Percentiles rank a stretch among this genome's conserved stretches.
Conservation (phyloP, 2,113 vertebrate genomes). For the Hymenochirus boettgeri region DNA sequence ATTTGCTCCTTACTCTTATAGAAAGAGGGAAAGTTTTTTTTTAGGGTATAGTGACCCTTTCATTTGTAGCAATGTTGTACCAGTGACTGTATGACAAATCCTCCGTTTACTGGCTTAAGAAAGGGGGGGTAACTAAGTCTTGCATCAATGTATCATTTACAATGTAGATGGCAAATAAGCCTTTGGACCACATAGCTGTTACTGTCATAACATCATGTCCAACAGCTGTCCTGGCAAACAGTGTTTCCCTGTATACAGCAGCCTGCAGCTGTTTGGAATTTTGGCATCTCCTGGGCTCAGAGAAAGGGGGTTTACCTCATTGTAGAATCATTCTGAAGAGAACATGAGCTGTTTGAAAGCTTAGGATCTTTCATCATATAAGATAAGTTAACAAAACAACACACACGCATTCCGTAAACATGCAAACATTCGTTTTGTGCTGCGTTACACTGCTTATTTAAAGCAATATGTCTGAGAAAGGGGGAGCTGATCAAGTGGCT, state of each 20-base stretch:
- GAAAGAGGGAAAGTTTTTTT: no score
- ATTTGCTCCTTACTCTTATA: no score
- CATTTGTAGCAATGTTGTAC: no score
- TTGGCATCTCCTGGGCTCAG: constrained; percentile 5
- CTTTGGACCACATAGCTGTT: constrained; percentile 9
- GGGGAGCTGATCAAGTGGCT: constrained; percentile 20
- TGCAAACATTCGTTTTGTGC: not conserved
- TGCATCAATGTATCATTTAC: no score
- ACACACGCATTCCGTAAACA: not conserved
- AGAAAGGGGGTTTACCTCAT: constrained; percentile 5
- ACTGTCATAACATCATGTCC: constrained; percentile 2
- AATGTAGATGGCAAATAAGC: not conserved
- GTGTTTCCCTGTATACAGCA: not conserved
- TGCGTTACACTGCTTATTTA: not conserved
- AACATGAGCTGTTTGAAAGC: not conserved
- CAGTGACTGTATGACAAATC: no score
- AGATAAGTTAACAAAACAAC: not conserved
- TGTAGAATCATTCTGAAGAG: not conserved
- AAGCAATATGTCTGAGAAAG: not conserved
- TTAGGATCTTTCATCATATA: not conserved
- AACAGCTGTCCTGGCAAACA: constrained; percentile 17
- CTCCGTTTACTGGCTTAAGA: no score
- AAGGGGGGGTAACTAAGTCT: no score
- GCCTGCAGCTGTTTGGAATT: constrained; percentile 1
- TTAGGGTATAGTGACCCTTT: no score